Evolutionary conservation across 2,113 vertebrate genomes (phyloP).

Genomic region (Neodon shergylaensis): DNA sequence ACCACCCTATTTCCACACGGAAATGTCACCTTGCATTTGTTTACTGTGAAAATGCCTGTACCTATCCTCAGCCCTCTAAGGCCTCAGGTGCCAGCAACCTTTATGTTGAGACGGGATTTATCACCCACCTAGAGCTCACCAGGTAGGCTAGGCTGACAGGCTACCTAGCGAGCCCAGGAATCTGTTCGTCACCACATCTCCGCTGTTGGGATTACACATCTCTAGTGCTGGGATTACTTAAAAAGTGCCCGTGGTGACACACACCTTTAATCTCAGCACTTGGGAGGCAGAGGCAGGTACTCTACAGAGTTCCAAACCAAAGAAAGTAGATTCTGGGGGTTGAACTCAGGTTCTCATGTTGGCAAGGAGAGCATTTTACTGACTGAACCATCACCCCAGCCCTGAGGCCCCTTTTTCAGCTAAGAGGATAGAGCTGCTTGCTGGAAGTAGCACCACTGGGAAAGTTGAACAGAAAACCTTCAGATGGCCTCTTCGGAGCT

Average conservation of each 20-base stretch:
- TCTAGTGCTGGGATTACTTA: no score
- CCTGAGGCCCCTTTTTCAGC: background rate
- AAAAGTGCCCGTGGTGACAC: no score
- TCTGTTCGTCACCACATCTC: background rate
- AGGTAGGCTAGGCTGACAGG: background rate
- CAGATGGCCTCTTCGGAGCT: fast-evolving
- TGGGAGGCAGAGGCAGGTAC: no score
- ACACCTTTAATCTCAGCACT: no score
- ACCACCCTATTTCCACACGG: background rate
- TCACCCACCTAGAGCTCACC: background rate
- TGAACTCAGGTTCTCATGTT: background rate
- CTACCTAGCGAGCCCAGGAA: background rate
- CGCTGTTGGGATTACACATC: no score
- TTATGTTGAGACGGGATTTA: background rate
- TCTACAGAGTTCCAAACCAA: no score
- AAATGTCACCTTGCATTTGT: background rate
- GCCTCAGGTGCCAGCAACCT: background rate
- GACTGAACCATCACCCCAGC: background rate
- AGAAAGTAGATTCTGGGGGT: no score
- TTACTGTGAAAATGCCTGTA: background rate
- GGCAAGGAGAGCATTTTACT: background rate
- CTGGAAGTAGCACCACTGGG: background rate
- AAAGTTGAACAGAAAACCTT: background rate
- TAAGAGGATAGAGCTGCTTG: background rate
- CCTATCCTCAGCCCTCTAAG: background rate